Percentiles rank a stretch among this genome's conserved stretches.
phyloP scores from a whole-genome alignment of 23 tunicate species.

The Phallusia fumigata region DNA sequence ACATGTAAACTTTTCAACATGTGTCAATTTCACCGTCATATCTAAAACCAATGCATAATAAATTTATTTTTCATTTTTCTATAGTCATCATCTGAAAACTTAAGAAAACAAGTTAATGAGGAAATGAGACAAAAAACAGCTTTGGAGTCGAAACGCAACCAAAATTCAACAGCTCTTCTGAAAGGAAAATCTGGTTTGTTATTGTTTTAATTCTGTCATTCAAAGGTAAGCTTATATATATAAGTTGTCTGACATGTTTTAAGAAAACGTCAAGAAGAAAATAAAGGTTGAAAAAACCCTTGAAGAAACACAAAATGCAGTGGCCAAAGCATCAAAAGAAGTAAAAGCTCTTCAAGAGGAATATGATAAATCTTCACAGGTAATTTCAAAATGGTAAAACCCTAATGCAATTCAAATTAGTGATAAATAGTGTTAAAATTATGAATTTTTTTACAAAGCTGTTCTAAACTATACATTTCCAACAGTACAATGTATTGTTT shows the following conservation, averaged over 20 bases:
- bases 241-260: not conserved
- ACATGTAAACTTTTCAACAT: no score
- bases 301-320: slow-evolving; percentile 68
- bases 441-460: no score
- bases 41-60: no score
- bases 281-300: slow-evolving; percentile 51
- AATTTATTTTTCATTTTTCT: not conserved
- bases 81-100: slow-evolving; percentile 61
- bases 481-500: no score
- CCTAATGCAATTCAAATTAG: no score
- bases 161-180: slow-evolving; percentile 59
- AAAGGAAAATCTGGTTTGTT: slow-evolving; percentile 78
- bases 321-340: slow-evolving; percentile 47
- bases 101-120: slow-evolving; percentile 79
- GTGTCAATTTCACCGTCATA: no score
- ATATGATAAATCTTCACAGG: slow-evolving; percentile 52
- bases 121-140: slow-evolving; percentile 86
- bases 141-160: slow-evolving; percentile 62
- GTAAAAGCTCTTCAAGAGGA: slow-evolving; percentile 51
- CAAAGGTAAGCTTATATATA: not conserved
- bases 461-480: no score
- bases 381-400: not conserved
- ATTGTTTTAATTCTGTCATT: not conserved
- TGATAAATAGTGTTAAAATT: no score
- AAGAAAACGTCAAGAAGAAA: slow-evolving; percentile 79